A percentile compares a stretch with the other conserved stretches of the same genome.
Evolutionary conservation across 2,113 vertebrate genomes (phyloP).

Genomic region (Antennarius striatus): DNA sequence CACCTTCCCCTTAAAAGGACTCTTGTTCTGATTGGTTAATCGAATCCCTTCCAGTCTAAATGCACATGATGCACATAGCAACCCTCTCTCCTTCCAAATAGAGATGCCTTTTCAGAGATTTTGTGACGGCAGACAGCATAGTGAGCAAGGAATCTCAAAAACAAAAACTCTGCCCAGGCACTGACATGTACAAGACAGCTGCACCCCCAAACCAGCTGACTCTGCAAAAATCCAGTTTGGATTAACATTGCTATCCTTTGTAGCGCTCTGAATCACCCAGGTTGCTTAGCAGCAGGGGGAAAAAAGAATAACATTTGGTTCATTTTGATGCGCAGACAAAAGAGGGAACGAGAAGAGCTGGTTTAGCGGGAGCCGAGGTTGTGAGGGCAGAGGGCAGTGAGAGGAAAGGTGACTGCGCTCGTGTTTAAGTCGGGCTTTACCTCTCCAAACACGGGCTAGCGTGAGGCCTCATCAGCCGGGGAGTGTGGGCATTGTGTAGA

Average conservation of each 20-base stretch:
- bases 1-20: slow-evolving; percentile 26
- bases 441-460: slow-evolving; percentile 41
- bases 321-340: slow-evolving; percentile 55
- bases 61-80: slow-evolving; percentile 15
- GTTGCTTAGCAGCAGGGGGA: slow-evolving; percentile 67
- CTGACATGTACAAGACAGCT: background rate
- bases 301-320: slow-evolving; percentile 55
- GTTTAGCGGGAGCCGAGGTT: slow-evolving; percentile 44
- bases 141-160: slow-evolving; percentile 7
- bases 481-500: slow-evolving; percentile 9
- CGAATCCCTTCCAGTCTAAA: slow-evolving; percentile 30
- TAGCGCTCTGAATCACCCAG: slow-evolving; percentile 42
- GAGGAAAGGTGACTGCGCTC: slow-evolving; percentile 26
- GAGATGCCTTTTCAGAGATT: background rate
- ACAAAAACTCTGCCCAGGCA: slow-evolving; percentile 24
- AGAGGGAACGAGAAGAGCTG: slow-evolving; percentile 55
- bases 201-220: slow-evolving; percentile 57
- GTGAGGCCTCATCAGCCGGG: slow-evolving; percentile 6
- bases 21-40: slow-evolving; percentile 15
- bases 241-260: slow-evolving; percentile 55
- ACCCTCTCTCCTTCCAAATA: background rate
- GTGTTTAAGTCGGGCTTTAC: slow-evolving; percentile 37
- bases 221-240: slow-evolving; percentile 52
- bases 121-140: slow-evolving; percentile 37
- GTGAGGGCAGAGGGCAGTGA: slow-evolving; percentile 16